phyloP scores from a whole-genome alignment of 2,113 vertebrate species.

The Colossoma macropomum region DNA sequence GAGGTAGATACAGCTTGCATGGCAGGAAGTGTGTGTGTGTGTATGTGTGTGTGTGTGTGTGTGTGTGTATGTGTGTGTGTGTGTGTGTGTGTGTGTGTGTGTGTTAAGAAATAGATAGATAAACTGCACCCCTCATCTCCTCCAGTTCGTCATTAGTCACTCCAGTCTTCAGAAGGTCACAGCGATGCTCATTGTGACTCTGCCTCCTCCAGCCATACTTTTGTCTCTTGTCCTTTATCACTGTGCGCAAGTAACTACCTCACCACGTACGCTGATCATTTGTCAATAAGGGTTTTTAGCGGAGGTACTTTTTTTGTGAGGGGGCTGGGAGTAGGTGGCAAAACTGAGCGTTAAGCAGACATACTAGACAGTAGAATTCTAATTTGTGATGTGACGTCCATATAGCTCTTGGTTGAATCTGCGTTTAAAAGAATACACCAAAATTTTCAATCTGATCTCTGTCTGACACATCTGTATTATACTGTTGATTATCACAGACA shows the following conservation, averaged over 20 bases:
- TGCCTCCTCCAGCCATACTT: background rate
- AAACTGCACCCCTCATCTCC: conserved; percentile 34
- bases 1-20: conserved; percentile 30
- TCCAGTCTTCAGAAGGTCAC: conserved; percentile 34
- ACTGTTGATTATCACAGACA: too few relatives aligned
- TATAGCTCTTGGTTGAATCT: too few relatives aligned
- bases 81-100: conserved; percentile 9
- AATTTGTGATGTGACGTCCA: too few relatives aligned
- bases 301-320: background rate
- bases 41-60: conserved; percentile 4
- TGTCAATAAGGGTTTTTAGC: background rate
- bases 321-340: background rate
- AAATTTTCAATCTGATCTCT: too few relatives aligned
- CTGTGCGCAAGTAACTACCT: conserved; percentile 4
- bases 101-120: conserved; percentile 41
- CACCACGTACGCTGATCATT: conserved; percentile 8
- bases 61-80: conserved; percentile 20
- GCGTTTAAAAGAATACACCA: too few relatives aligned
- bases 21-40: conserved; percentile 27
- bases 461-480: too few relatives aligned
- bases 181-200: background rate
- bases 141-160: conserved; percentile 48
- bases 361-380: background rate
- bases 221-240: conserved; percentile 35
- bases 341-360: background rate